Base-by-base conservation (phyloP, 2,888 invertebrate genomes). In the Diploptera punctata region DNA sequence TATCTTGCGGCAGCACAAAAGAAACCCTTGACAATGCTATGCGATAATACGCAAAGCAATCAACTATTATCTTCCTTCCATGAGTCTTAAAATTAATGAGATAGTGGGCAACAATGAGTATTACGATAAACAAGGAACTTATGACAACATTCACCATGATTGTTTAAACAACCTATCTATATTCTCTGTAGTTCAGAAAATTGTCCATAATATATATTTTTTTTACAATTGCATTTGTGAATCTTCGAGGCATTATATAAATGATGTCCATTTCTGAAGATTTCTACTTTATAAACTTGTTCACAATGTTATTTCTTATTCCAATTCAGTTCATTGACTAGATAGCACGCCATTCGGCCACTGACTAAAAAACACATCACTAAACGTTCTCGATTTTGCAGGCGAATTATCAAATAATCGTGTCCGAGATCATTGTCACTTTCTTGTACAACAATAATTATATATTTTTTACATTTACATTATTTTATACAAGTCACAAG, bases 61-160 rank as follows among this genome's bases (percentile, higher is more conserved):
- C 3, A 5, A 21, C 1, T n/a, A n/a, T 10, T 13, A 52, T 21
- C 26, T 21, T 13, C 52, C 52, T 24, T 52, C 52, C 7, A 19
- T 52, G 52, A 52, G 52, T 24, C 49, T 44, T 0, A 3, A 47
- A 18, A 47, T 47, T 47, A 10, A 52, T 52, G 52, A 52, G 24
- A 52, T 52, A 19, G 24, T 52, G 52, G 16, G 38, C 21, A 62
- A 62, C 62, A 62, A 43, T 62, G 62, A 62, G 10, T 62, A 62
- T 62, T 62, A 62, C 62, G 43, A 62, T 62, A 38, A 62, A 62
- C 62, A 43, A 62, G 62, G 62, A 62, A 62, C 62, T 62, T 21
- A 43, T 19, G 62, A 62, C 62, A 62, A 62, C 62, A 62, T 31
- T 62, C n/a, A 62, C 62, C 29, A 43, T 62, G 61, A 61, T 61